phyloP scores from a whole-genome alignment of 2,113 vertebrate species.

The Calidris pugnax region DNA sequence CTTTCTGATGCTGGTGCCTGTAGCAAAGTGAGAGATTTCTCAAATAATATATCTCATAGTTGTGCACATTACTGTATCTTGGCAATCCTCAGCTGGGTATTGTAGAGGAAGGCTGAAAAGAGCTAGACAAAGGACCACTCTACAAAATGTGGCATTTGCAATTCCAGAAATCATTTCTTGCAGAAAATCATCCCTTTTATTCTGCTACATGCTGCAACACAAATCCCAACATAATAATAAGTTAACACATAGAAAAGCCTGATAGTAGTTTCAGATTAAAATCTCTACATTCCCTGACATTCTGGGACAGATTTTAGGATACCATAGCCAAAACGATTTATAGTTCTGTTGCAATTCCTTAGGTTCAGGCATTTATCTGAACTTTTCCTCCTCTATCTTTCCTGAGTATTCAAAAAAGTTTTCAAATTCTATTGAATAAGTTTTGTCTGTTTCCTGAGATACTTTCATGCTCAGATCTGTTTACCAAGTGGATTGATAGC shows the following conservation, averaged over 20 bases:
- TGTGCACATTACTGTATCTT: not conserved
- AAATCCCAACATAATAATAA: constrained; percentile 21
- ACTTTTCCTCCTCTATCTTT: not conserved
- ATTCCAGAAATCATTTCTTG: constrained; percentile 3
- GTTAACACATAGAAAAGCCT: not conserved
- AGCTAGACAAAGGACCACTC: not conserved
- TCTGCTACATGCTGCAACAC: not conserved
- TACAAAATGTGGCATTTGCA: not conserved
- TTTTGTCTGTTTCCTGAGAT: constrained; percentile 1
- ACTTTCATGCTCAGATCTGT: constrained; percentile 3
- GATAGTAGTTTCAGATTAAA: constrained; percentile 15
- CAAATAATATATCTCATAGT: not conserved
- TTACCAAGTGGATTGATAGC: constrained; percentile 16
- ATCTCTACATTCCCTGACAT: constrained; percentile 2
- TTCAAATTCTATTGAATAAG: constrained; percentile 19
- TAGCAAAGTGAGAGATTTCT: constrained; percentile 37
- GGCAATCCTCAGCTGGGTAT: not conserved
- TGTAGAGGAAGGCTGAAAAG: not conserved
- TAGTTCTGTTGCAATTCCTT: not conserved
- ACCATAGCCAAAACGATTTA: not conserved
- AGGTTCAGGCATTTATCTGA: not conserved
- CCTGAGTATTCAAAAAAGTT: not conserved
- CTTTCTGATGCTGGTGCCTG: not conserved
- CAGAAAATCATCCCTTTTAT: constrained; percentile 3
- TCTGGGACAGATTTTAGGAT: constrained; percentile 21